phyloP scores from a whole-genome alignment of 1,140 invertebrate genomes.

The Lethrus apterus region DNA sequence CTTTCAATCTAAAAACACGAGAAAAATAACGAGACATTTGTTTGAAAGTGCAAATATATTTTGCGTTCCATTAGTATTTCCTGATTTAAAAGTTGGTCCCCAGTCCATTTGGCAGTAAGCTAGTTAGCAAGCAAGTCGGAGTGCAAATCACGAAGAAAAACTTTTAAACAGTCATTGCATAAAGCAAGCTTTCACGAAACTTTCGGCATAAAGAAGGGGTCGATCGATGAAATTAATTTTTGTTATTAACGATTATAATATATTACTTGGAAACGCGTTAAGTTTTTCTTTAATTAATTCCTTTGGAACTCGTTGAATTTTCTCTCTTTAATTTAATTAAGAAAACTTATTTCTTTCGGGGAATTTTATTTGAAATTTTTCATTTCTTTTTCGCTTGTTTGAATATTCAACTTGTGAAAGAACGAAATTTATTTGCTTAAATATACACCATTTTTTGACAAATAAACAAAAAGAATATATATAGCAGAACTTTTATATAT shows the following conservation, averaged over 20 bases:
- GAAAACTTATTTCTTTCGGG: constrained; percentile 13
- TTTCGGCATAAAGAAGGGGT: constrained; percentile 27
- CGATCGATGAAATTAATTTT: constrained; percentile 38
- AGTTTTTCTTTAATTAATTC: constrained; percentile 39
- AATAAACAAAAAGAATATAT: too few species aligned
- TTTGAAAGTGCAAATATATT: constrained; percentile 8
- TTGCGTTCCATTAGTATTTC: constrained; percentile 19
- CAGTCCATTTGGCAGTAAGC: constrained; percentile 22
- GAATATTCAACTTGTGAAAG: too few species aligned
- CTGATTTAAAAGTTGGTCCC: constrained; percentile 19
- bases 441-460: too few species aligned
- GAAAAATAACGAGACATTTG: too few species aligned
- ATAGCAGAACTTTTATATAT: too few species aligned
- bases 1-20: too few species aligned
- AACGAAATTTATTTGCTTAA: too few species aligned
- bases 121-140: constrained; percentile 17
- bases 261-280: constrained; percentile 34
- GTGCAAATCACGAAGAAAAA: constrained; percentile 24
- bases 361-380: constrained; percentile 6
- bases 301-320: constrained; percentile 1
- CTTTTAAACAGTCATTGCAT: constrained; percentile 26
- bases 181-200: constrained; percentile 21
- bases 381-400: constrained; percentile 2
- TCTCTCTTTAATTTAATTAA: constrained; percentile 16
- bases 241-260: constrained; percentile 40